phyloP scores from a whole-genome alignment of 2,113 vertebrate species.

The Mugil cephalus region DNA sequence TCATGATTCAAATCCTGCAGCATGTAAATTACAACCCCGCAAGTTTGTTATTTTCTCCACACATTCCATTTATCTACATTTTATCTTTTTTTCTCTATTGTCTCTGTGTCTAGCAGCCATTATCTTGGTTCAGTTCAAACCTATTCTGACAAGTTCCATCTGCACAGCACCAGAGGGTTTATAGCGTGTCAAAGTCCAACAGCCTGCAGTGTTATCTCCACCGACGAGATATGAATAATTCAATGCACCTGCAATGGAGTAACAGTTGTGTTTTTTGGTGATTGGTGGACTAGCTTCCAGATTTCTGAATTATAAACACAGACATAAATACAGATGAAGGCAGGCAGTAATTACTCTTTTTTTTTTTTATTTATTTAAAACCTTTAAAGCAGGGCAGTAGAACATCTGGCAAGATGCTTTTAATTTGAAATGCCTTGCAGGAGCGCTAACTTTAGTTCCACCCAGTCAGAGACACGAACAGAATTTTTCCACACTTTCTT shows the following conservation, averaged over 20 bases:
- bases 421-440: not conserved
- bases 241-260: not conserved
- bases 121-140: constrained; percentile 24
- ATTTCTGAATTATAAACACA: not conserved
- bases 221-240: not conserved
- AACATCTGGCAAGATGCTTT: constrained; percentile 23
- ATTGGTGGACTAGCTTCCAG: not conserved
- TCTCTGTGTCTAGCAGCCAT: constrained; percentile 2
- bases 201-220: not conserved
- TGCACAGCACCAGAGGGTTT: not conserved
- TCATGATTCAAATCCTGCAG: constrained; percentile 2
- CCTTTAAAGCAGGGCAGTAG: not conserved
- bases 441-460: not conserved
- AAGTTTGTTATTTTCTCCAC: not conserved
- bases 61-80: constrained; percentile 1
- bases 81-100: not conserved
- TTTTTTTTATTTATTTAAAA: constrained; percentile 11
- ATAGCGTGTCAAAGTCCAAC: not conserved
- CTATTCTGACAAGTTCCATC: constrained; percentile 25
- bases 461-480: not conserved
- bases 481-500: constrained; percentile 14
- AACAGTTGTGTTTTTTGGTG: not conserved
- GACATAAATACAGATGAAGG: not conserved
- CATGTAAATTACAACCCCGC: not conserved
- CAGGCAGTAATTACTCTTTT: not conserved